Evolutionary conservation across 2,888 invertebrate species (phyloP).

Genomic region (Pyralis farinalis): DNA sequence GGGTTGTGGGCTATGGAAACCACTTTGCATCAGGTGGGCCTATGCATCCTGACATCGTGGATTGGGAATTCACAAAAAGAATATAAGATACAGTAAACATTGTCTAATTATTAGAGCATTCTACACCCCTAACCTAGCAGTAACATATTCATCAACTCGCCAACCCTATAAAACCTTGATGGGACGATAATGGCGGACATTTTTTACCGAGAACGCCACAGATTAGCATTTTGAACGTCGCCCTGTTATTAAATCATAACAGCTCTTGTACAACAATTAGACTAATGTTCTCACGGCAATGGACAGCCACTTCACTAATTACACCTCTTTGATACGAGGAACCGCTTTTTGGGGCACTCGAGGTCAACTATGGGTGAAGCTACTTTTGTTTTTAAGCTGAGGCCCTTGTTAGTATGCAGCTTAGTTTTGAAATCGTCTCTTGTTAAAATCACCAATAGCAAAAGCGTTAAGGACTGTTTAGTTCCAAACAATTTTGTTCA

Average conservation of each 20-base stretch:
- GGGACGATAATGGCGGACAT: conserved; percentile 45
- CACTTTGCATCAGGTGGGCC: too few relatives aligned
- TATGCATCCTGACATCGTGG: too few relatives aligned
- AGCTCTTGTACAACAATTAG: conserved; percentile 45
- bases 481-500: too few relatives aligned
- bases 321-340: conserved; percentile 28
- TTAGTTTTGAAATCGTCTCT: too few relatives aligned
- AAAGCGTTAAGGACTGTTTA: too few relatives aligned
- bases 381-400: conserved; percentile 8
- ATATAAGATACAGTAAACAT: too few relatives aligned
- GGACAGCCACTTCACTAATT: conserved; percentile 37
- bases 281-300: conserved; percentile 45
- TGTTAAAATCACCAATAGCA: too few relatives aligned
- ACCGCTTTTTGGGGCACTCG: conserved; percentile 21
- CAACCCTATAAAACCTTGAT: conserved; percentile 36
- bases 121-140: neutral
- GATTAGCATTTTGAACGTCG: conserved; percentile 51
- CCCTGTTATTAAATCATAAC: conserved; percentile 67
- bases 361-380: conserved; percentile 20
- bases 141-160: neutral
- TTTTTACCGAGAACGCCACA: conserved; percentile 37
- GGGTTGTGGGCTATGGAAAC: too few relatives aligned
- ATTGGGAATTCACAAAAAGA: too few relatives aligned
- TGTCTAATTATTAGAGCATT: too few relatives aligned
- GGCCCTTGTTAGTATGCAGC: neutral